These are phyloP conservation scores for Hydraecia micacea DNA, from an alignment of 2,888 invertebrate species.

Conservation along the genomic window DNA sequence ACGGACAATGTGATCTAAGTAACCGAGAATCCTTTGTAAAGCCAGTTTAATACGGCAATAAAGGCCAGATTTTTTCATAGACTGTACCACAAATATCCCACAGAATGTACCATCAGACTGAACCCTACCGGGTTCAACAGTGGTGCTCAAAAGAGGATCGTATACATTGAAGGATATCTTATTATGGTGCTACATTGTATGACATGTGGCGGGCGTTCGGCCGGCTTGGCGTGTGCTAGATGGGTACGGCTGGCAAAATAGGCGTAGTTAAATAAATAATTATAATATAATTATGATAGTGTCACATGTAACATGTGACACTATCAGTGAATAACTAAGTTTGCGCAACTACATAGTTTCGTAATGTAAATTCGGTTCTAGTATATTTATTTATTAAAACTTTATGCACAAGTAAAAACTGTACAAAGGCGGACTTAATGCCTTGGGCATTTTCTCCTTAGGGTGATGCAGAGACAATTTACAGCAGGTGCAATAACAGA, in stretches of 20 bases:
- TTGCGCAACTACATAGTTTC: too few species aligned
- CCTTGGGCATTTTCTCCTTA: too few species aligned
- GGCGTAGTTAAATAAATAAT: neutral
- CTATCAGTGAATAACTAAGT: too few species aligned
- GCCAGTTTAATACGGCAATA: neutral
- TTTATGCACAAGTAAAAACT: too few species aligned
- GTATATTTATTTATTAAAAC: too few species aligned
- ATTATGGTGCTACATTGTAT: slow-evolving; percentile 25
- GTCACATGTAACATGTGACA: too few species aligned
- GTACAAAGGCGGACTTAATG: too few species aligned
- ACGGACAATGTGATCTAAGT: too few species aligned
- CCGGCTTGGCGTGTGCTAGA: slow-evolving; percentile 11
- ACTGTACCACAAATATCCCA: neutral
- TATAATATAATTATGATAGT: neutral
- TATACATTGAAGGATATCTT: slow-evolving; percentile 22
- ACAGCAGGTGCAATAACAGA: too few species aligned
- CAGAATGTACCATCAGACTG: neutral
- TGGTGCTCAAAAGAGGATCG: neutral
- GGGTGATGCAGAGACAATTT: too few species aligned
- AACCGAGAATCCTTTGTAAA: neutral
- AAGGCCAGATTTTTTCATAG: slow-evolving; percentile 7
- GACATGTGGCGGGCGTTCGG: slow-evolving; percentile 27
- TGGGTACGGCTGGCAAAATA: slow-evolving; percentile 21
- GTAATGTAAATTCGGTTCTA: neutral
- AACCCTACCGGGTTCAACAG: neutral